Evolutionary conservation across 1,140 invertebrate genomes (phyloP).

Genomic region (Drosophila lacertosa): DNA sequence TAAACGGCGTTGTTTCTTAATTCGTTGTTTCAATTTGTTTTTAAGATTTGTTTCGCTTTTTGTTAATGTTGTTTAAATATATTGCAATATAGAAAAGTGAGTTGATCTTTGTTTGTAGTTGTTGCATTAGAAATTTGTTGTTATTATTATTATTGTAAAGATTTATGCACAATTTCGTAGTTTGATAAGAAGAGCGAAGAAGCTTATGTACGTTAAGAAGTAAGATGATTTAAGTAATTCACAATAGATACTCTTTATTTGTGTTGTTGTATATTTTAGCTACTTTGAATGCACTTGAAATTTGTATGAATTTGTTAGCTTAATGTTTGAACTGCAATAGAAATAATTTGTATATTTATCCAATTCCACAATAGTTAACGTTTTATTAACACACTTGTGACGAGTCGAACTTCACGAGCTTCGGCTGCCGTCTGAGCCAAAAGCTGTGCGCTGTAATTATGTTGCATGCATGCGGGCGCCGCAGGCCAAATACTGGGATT

Average conservation of each 20-base stretch:
- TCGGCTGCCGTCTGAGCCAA: slow-evolving; percentile 53
- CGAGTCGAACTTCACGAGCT: slow-evolving; percentile 55
- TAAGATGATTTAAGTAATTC: slow-evolving; percentile 15
- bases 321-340: slow-evolving; percentile 19
- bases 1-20: slow-evolving; percentile 76
- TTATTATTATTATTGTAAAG: slow-evolving; percentile 8
- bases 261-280: no score
- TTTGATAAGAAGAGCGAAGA: slow-evolving; percentile 28
- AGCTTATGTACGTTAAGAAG: slow-evolving; percentile 24
- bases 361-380: slow-evolving; percentile 6
- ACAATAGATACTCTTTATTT: slow-evolving; percentile 10
- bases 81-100: slow-evolving; percentile 49
- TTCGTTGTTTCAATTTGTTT: slow-evolving; percentile 70
- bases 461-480: slow-evolving; percentile 51
- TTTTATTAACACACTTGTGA: background rate
- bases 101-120: slow-evolving; percentile 10
- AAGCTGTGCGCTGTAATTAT: slow-evolving; percentile 66
- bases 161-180: slow-evolving; percentile 14
- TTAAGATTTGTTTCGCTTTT: slow-evolving; percentile 33
- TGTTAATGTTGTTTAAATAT: slow-evolving; percentile 16
- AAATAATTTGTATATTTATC: slow-evolving; percentile 9
- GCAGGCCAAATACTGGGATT: slow-evolving; percentile 10
- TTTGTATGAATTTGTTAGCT: slow-evolving; percentile 11
- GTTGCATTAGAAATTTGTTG: slow-evolving; percentile 13
- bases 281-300: slow-evolving; percentile 53